Evolutionary conservation across 2,797 vertebrate genomes (phyloP).

Genomic region (Darevskia nairensis): DNA sequence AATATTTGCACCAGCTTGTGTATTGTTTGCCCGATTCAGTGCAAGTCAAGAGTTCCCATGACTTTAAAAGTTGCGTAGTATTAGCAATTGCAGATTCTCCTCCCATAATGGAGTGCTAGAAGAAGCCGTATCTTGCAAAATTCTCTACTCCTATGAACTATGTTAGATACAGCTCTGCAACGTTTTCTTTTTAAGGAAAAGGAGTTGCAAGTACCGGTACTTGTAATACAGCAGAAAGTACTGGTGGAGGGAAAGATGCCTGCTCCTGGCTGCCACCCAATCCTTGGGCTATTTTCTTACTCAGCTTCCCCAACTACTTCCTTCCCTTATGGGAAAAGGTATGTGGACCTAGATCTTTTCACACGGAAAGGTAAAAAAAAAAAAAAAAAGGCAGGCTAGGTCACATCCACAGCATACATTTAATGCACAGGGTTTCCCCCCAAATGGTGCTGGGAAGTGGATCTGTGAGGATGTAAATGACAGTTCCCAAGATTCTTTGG

Average conservation of each 20-base stretch:
- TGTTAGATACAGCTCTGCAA: not conserved
- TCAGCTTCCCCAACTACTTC: not conserved
- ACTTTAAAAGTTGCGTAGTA: not conserved
- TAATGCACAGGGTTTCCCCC: too few species aligned
- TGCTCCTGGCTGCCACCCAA: not conserved
- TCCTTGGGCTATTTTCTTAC: not conserved
- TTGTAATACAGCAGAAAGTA: too few species aligned
- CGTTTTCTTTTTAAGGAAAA: not conserved
- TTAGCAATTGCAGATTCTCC: not conserved
- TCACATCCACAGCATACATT: not conserved
- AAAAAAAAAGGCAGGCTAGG: not conserved
- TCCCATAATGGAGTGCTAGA: not conserved
- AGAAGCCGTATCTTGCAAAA: not conserved
- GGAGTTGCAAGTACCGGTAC: too few species aligned
- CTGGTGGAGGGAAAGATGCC: too few species aligned
- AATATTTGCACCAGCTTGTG: not conserved
- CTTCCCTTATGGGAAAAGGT: not conserved
- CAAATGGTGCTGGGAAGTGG: too few species aligned
- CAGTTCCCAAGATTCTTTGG: too few species aligned
- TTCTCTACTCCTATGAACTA: not conserved
- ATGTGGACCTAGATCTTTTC: not conserved
- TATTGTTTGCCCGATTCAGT: not conserved
- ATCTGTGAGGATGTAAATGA: too few species aligned
- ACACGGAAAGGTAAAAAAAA: not conserved
- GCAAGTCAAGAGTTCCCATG: not conserved